These are phyloP conservation scores for Plagiodera versicolora DNA, from an alignment of 2,888 invertebrate genomes.

Conservation along the genomic window DNA sequence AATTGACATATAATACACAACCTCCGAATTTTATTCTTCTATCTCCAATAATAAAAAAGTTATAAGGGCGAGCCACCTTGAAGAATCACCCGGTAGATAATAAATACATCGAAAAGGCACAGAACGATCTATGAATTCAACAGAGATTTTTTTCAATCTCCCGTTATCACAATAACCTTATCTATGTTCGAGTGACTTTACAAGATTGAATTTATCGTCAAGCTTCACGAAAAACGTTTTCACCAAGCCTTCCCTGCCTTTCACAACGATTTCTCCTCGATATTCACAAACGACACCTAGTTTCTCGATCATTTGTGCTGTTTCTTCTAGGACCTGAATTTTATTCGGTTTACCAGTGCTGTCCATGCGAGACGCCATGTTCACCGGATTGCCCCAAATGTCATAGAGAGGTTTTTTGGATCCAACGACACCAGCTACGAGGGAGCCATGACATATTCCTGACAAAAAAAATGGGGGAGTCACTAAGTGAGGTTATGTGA, in stretches of 20 bases:
- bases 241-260: constrained; percentile 67
- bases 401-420: constrained; percentile 93
- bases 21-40: too few species aligned
- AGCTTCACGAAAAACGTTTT: constrained; percentile 74
- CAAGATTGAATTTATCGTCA: constrained; percentile 55
- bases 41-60: too few species aligned
- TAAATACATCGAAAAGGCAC: too few species aligned
- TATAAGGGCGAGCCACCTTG: too few species aligned
- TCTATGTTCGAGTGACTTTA: constrained; percentile 11
- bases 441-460: constrained; percentile 89
- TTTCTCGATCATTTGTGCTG: constrained; percentile 68
- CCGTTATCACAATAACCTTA: background rate
- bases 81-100: too few species aligned
- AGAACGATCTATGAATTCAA: too few species aligned
- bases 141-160: too few species aligned
- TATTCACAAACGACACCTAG: constrained; percentile 70
- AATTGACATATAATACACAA: too few species aligned
- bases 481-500: too few species aligned
- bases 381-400: constrained; percentile 96
- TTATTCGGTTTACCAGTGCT: constrained; percentile 73
- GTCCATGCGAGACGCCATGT: constrained; percentile 96
- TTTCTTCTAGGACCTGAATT: constrained; percentile 65
- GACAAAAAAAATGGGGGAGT: too few species aligned
- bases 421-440: constrained; percentile 94
- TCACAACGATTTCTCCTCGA: constrained; percentile 71